Evolutionary conservation across 2,797 vertebrate genomes (phyloP).

Genomic region (Sternarchorhynchus goeldii): DNA sequence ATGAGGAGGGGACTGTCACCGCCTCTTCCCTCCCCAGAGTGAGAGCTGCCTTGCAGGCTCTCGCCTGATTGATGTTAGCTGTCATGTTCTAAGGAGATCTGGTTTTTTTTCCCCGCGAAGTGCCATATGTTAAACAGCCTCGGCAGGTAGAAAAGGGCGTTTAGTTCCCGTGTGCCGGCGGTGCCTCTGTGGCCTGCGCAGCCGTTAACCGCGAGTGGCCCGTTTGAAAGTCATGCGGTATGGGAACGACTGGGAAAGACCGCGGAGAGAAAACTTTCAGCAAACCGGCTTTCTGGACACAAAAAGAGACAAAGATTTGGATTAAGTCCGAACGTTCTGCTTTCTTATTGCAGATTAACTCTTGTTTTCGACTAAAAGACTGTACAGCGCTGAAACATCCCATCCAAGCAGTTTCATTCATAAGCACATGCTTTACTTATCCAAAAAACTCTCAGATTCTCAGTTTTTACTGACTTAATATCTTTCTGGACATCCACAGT

Average conservation of each 20-base stretch:
- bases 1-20: conserved; percentile 48
- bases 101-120: conserved; percentile 59
- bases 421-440: background rate
- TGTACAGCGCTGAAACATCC: too few species aligned
- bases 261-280: too few species aligned
- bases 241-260: background rate
- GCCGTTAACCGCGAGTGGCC: conserved; percentile 35
- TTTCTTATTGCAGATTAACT: too few species aligned
- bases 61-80: conserved; percentile 69
- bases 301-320: too few species aligned
- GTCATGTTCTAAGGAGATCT: conserved; percentile 70
- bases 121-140: conserved; percentile 64
- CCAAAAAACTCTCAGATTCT: background rate
- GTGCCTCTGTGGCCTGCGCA: conserved; percentile 25
- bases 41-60: conserved; percentile 58
- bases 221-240: conserved; percentile 40
- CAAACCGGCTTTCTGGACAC: too few species aligned
- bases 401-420: too few species aligned
- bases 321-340: too few species aligned
- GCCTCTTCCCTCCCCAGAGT: conserved; percentile 55
- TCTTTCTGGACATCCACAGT: background rate
- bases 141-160: conserved; percentile 62
- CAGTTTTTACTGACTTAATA: conserved; percentile 22
- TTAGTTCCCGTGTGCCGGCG: conserved; percentile 48
- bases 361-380: too few species aligned